Conservation (phyloP, 2,888 invertebrate species). For the Zaprionus obscuricornis region DNA sequence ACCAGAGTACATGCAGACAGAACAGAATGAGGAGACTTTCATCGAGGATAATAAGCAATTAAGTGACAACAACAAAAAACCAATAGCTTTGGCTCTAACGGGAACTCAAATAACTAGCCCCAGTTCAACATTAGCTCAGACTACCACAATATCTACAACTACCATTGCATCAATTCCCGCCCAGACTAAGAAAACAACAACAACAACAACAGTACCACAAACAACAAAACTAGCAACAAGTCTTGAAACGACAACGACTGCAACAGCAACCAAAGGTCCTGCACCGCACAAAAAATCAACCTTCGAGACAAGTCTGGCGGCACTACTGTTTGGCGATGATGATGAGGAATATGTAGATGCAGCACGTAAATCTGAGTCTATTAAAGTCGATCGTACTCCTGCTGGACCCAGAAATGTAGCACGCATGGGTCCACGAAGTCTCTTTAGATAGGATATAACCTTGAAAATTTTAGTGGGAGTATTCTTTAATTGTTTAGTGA, state of each 20-base stretch:
- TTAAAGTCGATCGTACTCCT: slow-evolving; percentile 48
- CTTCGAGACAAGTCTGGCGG: slow-evolving; percentile 82
- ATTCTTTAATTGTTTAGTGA: slow-evolving; percentile 38
- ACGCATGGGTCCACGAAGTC: slow-evolving; percentile 78
- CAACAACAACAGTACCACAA: slow-evolving; percentile 33
- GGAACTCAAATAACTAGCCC: slow-evolving; percentile 11
- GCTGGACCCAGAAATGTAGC: slow-evolving; percentile 75
- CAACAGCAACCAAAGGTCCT: slow-evolving; percentile 43
- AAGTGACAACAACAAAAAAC: slow-evolving; percentile 46
- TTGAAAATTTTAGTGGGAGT: no score
- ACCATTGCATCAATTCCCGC: no score
- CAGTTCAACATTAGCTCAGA: slow-evolving; percentile 7
- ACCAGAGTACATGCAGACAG: slow-evolving; percentile 76
- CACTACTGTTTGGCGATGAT: slow-evolving; percentile 82
- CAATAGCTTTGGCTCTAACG: slow-evolving; percentile 44
- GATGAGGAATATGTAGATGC: slow-evolving; percentile 70
- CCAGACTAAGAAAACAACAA: slow-evolving; percentile 1
- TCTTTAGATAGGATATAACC: slow-evolving; percentile 71
- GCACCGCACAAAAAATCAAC: slow-evolving; percentile 74
- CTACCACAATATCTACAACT: no score
- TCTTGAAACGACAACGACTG: slow-evolving; percentile 21
- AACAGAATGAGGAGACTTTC: slow-evolving; percentile 59
- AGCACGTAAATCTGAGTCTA: slow-evolving; percentile 52
- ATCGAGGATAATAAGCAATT: slow-evolving; percentile 10
- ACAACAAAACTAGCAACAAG: slow-evolving; percentile 41